These are phyloP conservation scores for Idaea biselata DNA, from an alignment of 2,888 invertebrate species.

Conservation along the genomic window DNA sequence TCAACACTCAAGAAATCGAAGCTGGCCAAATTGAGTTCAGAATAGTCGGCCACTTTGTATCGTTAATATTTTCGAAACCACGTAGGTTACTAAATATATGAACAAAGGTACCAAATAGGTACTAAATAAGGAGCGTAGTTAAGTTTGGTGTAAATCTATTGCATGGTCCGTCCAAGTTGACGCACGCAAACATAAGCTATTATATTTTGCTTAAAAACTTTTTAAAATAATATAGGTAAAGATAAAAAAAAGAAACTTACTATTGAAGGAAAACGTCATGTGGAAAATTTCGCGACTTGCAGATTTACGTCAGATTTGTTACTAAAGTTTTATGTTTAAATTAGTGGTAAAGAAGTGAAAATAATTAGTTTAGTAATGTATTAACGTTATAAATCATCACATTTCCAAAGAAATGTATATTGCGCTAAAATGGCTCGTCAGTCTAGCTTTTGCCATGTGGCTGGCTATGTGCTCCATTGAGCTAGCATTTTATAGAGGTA, in stretches of 20 bases:
- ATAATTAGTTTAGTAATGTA: constrained; percentile 12
- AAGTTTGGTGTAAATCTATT: too few species aligned
- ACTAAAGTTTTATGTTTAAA: constrained; percentile 11
- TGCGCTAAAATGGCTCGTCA: constrained; percentile 66
- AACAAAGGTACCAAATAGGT: too few species aligned
- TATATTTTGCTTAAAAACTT: background rate
- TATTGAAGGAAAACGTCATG: constrained; percentile 14
- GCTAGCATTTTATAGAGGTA: constrained; percentile 26
- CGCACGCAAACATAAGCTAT: too few species aligned
- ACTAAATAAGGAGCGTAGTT: too few species aligned
- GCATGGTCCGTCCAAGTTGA: too few species aligned
- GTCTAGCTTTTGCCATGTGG: constrained; percentile 60
- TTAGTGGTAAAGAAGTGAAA: constrained; percentile 13
- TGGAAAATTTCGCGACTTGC: constrained; percentile 8
- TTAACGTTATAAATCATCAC: constrained; percentile 3
- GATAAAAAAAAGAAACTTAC: constrained; percentile 3
- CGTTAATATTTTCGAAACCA: too few species aligned
- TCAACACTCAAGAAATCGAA: too few species aligned
- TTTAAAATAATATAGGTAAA: background rate
- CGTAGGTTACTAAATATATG: too few species aligned
- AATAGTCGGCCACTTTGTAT: too few species aligned
- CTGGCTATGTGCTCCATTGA: constrained; percentile 52
- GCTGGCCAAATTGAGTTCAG: too few species aligned
- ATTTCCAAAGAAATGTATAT: constrained; percentile 56
- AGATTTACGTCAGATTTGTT: constrained; percentile 4